These are phyloP conservation scores for Phaethornis superciliosus DNA, from an alignment of 2,113 vertebrate species.

Conservation along the genomic window DNA sequence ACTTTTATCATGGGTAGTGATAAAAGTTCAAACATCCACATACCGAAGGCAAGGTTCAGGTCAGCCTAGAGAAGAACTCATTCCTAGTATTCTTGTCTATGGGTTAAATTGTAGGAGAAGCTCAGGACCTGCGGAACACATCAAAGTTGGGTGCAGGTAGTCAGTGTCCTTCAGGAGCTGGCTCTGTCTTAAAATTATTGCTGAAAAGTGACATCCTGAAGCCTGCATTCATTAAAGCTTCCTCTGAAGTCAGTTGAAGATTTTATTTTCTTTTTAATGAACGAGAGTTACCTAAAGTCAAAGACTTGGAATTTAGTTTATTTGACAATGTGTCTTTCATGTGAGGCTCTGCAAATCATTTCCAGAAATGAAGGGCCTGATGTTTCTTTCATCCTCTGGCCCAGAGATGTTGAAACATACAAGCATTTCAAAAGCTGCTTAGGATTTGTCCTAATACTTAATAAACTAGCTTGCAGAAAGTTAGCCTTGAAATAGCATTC, in stretches of 20 bases:
- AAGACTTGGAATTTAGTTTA: neutral
- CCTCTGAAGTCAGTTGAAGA: neutral
- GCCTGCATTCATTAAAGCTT: neutral
- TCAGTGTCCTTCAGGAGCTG: neutral
- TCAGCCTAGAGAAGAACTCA: neutral
- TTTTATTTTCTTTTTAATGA: neutral
- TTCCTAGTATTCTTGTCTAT: neutral
- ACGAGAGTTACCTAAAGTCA: neutral
- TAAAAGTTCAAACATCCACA: no score
- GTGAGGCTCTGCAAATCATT: neutral
- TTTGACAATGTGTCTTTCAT: neutral
- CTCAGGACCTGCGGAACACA: neutral
- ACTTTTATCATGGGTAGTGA: no score
- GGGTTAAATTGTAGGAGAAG: neutral
- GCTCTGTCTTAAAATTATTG: neutral
- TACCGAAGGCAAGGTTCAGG: neutral
- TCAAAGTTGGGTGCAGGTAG: neutral
- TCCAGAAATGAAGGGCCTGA: neutral
- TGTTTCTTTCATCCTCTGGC: neutral
- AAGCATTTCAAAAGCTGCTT: neutral
- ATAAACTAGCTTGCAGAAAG: neutral
- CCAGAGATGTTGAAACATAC: neutral
- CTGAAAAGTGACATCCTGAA: neutral
- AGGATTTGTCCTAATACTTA: neutral
- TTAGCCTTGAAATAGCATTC: neutral